Evolutionary conservation across 2,888 invertebrate genomes (phyloP).

Genomic region (Thymelicus lineola): DNA sequence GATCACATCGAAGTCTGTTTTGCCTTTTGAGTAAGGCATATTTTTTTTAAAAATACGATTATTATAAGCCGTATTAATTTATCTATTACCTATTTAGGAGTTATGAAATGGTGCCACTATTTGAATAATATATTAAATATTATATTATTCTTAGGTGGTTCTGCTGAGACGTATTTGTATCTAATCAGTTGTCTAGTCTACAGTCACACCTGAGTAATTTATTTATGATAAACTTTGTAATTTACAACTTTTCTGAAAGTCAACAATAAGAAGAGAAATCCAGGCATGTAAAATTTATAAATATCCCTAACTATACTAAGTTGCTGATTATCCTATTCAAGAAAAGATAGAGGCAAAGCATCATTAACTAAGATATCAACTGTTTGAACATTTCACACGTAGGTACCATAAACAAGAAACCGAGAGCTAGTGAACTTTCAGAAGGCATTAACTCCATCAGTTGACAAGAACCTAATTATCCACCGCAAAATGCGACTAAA

Average conservation of each 20-base stretch:
- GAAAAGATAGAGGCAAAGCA: slow-evolving; percentile 24
- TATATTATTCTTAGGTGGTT: no score
- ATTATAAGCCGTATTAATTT: no score
- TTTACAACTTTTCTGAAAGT: neutral
- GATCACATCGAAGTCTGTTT: no score
- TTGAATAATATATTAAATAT: no score
- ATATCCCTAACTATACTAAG: slow-evolving; percentile 7
- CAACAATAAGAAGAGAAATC: slow-evolving; percentile 16
- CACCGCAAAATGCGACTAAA: slow-evolving; percentile 26
- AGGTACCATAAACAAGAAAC: slow-evolving; percentile 19
- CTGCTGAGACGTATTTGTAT: no score
- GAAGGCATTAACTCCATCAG: slow-evolving; percentile 23
- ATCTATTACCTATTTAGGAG: no score
- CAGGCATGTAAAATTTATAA: slow-evolving; percentile 24
- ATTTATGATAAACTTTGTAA: neutral
- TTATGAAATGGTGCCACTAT: no score
- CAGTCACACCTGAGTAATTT: no score
- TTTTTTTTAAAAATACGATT: no score
- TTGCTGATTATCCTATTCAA: slow-evolving; percentile 19
- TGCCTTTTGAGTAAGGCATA: no score
- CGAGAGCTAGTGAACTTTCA: slow-evolving; percentile 26
- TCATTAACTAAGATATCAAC: slow-evolving; percentile 30
- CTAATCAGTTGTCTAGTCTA: no score
- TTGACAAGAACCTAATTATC: slow-evolving; percentile 32
- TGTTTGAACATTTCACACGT: slow-evolving; percentile 31